Base-by-base conservation (phyloP, 2,113 vertebrate species). In the Rhipidura dahli region DNA sequence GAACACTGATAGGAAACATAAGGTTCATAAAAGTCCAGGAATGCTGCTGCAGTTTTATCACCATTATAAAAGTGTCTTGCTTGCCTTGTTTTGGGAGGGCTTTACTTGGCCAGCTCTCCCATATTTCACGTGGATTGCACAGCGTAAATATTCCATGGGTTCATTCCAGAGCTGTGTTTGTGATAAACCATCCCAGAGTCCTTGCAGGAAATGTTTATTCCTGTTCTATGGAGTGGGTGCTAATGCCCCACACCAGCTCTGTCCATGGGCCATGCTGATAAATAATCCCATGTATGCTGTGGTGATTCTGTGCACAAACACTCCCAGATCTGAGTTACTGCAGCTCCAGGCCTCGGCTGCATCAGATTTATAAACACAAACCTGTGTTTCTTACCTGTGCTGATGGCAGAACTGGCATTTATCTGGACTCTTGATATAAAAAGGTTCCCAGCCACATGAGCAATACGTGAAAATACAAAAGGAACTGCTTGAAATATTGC, bases 71-170 rank as follows among this genome's bases (percentile, higher is more conserved):
- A 92, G 51, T 65, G 73, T 92, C 81, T 66, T 92, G 83, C 70
- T 90, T 59, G 56, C 77, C 70, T 63, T 27, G 64, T 40, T 93
- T 90, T 49, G 79, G 85, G 72, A 90, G 33, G 73, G 72, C 53
- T 95, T 78, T 61, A 64, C 83, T 79, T 28, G 86, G 83, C 49
- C 31, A 61, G 35, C 83, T 73, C 64, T 44, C 59, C 11, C 56
- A 31, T 75, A 70, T 83, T 92, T 94, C 49, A 66, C 2, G 3
- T 75, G 82, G 90, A 96, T 88, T 30, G 37, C 22, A 19, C 60
- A 76, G 63, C 72, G 88, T 96, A 96, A 97, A 95, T 83, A 95
- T 89, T 83, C 72, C 72, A 27, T 6, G 80, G 71, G 87, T 79
- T 97, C 94, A 78, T 92, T 78, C 89, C 56, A 83, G 93, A 85